Evolutionary conservation across 2,113 vertebrate genomes (phyloP), one percentile per base, ranked within the genome.

Genomic region (Sander lucioperca): DNA sequence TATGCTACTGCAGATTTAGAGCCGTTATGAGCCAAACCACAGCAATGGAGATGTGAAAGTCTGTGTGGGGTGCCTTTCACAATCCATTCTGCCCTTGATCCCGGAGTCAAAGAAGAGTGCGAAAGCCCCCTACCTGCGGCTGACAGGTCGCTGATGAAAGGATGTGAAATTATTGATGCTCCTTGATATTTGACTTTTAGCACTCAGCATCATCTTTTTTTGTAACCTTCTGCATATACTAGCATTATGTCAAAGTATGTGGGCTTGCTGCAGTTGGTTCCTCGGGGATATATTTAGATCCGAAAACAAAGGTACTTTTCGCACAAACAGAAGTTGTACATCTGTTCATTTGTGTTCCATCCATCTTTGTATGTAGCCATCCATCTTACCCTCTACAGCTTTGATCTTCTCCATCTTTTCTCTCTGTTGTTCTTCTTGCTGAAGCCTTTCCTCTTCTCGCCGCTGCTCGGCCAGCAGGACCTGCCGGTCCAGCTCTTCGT

Each of bases 401-500:
- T 97, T 97, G 80, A 98, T 96, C 79, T 96, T 97, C 84, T 99
- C 98, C 75, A 96, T 94, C 94, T 98, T 94, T 81, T 98, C 97
- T 65, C 96, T 93, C 80, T 97, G 96, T 14, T 96, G 95, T 86
- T 99, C 97, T 56, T 99, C 98, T 86, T 97, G 97, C 10, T 96
- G 93, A 79, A 98, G 92, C 85, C 96, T 95, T 16, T 99, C 97
- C 77, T 98, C 97, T 87, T 99, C 98, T 66, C 95, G 96, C 45
- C 97, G 96, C 94, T 99, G 98, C 87, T 98, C 97, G 0, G 97
- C 96, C 65, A 99, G 89, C 18, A 99, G 95, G 61, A 96, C 95
- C 77, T 98, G 97, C 36, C 97, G 95, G 59, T 99, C 97, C 79
- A 97, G 93, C 23, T 99, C 98, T 64, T 97, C 97, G n/a, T 98